phyloP scores from a whole-genome alignment of 2,797 vertebrate genomes.

The Melanotaenia boesemani region DNA sequence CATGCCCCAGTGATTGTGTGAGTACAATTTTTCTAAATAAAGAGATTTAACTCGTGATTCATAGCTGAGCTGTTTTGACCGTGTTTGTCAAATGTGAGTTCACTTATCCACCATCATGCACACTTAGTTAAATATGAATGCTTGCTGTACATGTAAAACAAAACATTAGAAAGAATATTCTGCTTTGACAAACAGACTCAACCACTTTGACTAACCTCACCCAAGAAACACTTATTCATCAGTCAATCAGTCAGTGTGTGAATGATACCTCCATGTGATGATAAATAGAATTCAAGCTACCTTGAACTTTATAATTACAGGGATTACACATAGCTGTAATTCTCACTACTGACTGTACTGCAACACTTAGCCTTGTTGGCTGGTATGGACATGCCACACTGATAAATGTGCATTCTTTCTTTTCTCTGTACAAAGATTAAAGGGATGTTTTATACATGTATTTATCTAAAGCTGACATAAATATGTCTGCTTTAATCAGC shows the following conservation, averaged over 20 bases:
- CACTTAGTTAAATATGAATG: slow-evolving; percentile 13
- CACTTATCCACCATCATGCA: slow-evolving; percentile 13
- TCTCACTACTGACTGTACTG: slow-evolving; percentile 54
- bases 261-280: slow-evolving; percentile 60
- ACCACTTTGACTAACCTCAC: slow-evolving; percentile 13
- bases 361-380: slow-evolving; percentile 55
- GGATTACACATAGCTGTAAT: slow-evolving; percentile 74
- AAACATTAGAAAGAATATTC: slow-evolving; percentile 23
- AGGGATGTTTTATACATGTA: slow-evolving; percentile 51
- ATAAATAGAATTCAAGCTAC: slow-evolving; percentile 61
- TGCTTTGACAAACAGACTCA: slow-evolving; percentile 28
- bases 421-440: slow-evolving; percentile 64
- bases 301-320: slow-evolving; percentile 73
- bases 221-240: slow-evolving; percentile 51
- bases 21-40: slow-evolving; percentile 25
- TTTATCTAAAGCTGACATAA: slow-evolving; percentile 43
- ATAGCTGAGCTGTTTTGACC: slow-evolving; percentile 27
- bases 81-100: slow-evolving; percentile 35
- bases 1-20: slow-evolving; percentile 34
- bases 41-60: slow-evolving; percentile 46
- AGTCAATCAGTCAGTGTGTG: slow-evolving; percentile 41
- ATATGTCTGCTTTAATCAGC: slow-evolving; percentile 55
- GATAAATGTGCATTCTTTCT: slow-evolving; percentile 78
- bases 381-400: slow-evolving; percentile 74
- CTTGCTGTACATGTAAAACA: slow-evolving; percentile 5